Evolutionary conservation across 1,140 invertebrate species (phyloP).

Genomic region (Metopolophium dirhodum): DNA sequence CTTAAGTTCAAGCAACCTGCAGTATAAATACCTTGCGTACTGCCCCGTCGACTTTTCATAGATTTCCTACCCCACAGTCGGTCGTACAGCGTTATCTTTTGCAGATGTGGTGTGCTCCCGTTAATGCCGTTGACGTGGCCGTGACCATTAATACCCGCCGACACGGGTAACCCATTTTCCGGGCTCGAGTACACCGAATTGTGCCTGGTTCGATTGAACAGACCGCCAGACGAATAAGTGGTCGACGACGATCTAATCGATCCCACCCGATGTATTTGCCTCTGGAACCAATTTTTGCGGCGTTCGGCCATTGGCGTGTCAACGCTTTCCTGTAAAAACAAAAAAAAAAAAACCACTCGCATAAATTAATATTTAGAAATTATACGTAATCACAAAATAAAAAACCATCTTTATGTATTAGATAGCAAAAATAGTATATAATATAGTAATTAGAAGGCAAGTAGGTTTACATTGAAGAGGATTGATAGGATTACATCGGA

Average conservation of each 20-base stretch:
- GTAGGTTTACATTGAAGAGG: no score
- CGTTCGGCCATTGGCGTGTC: slow-evolving; percentile 83
- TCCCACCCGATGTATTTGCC: slow-evolving; percentile 81
- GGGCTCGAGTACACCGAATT: slow-evolving; percentile 79
- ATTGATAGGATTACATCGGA: no score
- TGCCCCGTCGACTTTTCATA: slow-evolving; percentile 65
- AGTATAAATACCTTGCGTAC: not conserved
- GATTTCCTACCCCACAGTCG: slow-evolving; percentile 80
- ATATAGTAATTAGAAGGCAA: no score
- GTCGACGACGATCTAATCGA: slow-evolving; percentile 82
- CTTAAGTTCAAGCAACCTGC: not conserved
- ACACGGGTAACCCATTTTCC: slow-evolving; percentile 69
- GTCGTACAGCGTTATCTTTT: slow-evolving; percentile 82
- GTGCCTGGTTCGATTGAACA: slow-evolving; percentile 75
- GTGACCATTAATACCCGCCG: slow-evolving; percentile 60
- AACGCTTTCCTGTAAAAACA: slow-evolving; percentile 75
- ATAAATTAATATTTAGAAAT: not conserved
- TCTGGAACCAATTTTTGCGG: slow-evolving; percentile 85
- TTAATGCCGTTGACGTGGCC: slow-evolving; percentile 63
- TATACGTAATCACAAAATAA: not conserved
- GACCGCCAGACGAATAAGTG: slow-evolving; percentile 78
- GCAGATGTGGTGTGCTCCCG: slow-evolving; percentile 57
- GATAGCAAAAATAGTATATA: not conserved
- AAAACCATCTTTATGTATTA: not conserved
- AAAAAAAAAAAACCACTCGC: not conserved